Conservation (phyloP, 2,888 invertebrate genomes). For the Agonopterix heracliana region DNA sequence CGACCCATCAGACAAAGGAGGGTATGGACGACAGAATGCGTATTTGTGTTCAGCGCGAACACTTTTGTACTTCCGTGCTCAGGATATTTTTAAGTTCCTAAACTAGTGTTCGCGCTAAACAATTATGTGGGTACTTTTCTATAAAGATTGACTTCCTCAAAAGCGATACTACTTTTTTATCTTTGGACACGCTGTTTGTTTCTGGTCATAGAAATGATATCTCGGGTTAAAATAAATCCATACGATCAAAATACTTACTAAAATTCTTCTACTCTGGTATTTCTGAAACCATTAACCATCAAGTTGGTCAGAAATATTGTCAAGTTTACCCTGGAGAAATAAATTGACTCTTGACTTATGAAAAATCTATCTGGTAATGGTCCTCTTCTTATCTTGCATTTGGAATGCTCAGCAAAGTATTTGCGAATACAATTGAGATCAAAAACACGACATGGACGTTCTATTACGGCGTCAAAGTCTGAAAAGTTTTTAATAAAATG, state of each 20-base stretch:
- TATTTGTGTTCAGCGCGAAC: no score
- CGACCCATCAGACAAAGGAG: no score
- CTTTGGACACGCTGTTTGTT: no score
- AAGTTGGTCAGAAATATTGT: conserved; percentile 13
- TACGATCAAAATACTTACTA: conserved; percentile 15
- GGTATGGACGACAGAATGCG: no score
- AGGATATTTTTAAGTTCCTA: no score
- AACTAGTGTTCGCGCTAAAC: no score
- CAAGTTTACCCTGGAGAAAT: conserved; percentile 15
- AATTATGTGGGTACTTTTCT: no score
- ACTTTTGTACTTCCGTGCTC: no score
- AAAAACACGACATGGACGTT: conserved; percentile 18
- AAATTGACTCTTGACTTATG: conserved; percentile 11
- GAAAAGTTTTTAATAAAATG: neutral
- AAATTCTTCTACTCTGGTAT: conserved; percentile 22
- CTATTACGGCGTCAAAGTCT: conserved; percentile 4
- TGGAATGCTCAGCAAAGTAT: conserved; percentile 18
- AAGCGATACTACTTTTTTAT: no score
- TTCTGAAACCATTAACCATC: conserved; percentile 13
- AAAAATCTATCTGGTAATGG: conserved; percentile 21
- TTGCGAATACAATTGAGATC: conserved; percentile 22
- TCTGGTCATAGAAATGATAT: no score
- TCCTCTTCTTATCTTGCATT: conserved; percentile 15
- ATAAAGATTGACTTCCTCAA: no score
- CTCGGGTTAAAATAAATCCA: no score